Evolutionary conservation across 2,888 invertebrate genomes (phyloP), one percentile per base, ranked within the genome.

Genomic region (Strigamia maritima): DNA sequence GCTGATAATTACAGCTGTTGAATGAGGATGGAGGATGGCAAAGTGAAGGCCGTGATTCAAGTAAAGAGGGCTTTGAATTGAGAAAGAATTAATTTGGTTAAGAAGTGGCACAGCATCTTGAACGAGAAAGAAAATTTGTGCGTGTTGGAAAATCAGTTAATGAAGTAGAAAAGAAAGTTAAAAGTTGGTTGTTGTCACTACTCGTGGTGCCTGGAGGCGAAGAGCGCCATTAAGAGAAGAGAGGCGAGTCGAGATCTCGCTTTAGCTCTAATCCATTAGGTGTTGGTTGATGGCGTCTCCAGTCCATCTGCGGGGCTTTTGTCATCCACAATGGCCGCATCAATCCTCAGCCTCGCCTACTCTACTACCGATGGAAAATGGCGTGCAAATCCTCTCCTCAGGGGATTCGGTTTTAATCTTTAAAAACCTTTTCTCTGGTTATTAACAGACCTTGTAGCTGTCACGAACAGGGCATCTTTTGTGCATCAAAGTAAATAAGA

Each of bases 281-380:
- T 76, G 76, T 76, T 40, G 76, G 40, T 38, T 40, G 76, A 40
- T 76, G 76, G 76, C 22, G 22, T 76, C 76, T 54, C 76, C 76
- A 76, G 76, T 76, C 76, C 76, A 76, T 76, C 76, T 76, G 76
- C 35, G 38, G 76, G 76, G 75, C 76, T 76, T 76, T 76, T 76
- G 38, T 76, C 76, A 76, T 76, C 76, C 35, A 76, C 76, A 76
- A 76, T 76, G 76, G 76, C 40, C 40, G 35, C 76, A 35, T 76
- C 38, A 40, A 31, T 76, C 40, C 76, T n/a, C 74, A 28, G 28
- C 74, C 74, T 16, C 74, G 31, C 74, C 74, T 26, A 54, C 54
- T 19, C 54, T 19, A 19, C 54, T 74, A 26, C 31, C 31, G 75
- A 35, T 38, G 40, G 38, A 38, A 76, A 40, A 76, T 31, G 35